Evolutionary conservation across 2,113 vertebrate genomes (phyloP).

Genomic region (Chaetodon trifascialis): DNA sequence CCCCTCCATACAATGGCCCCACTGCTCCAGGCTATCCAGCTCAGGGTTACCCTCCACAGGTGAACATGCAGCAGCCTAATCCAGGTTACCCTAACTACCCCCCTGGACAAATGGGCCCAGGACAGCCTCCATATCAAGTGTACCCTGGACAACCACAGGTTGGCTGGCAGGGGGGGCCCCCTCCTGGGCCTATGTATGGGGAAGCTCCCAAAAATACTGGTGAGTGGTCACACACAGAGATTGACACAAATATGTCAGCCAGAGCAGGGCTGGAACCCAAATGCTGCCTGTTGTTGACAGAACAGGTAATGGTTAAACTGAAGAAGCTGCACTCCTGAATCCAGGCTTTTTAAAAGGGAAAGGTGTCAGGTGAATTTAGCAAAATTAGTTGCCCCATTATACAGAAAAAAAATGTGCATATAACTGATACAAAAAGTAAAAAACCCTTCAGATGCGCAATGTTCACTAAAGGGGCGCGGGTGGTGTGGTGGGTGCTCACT

Average conservation of each 20-base stretch:
- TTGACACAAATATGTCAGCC: too few species aligned
- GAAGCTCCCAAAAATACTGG: slow-evolving; percentile 96
- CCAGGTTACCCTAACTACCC: slow-evolving; percentile 84
- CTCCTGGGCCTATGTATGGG: slow-evolving; percentile 87
- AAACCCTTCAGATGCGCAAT: background rate
- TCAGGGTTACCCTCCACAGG: slow-evolving; percentile 82
- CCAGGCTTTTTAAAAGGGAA: background rate
- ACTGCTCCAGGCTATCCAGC: slow-evolving; percentile 87
- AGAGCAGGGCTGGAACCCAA: background rate
- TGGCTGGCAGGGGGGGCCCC: slow-evolving; percentile 89
- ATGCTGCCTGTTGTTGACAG: background rate
- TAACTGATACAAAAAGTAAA: background rate
- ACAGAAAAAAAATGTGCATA: background rate
- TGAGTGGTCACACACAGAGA: slow-evolving; percentile 66
- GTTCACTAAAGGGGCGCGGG: too few species aligned
- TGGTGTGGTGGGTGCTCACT: too few species aligned
- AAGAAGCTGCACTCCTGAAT: background rate
- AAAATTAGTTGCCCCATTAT: background rate
- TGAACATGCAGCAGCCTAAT: slow-evolving; percentile 83
- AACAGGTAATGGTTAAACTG: background rate
- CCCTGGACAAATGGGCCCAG: slow-evolving; percentile 80
- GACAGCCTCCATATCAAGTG: slow-evolving; percentile 83
- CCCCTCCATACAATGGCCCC: slow-evolving; percentile 90
- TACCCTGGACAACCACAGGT: slow-evolving; percentile 86
- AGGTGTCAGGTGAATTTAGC: background rate